Evolutionary conservation across 2,113 vertebrate genomes (phyloP), one percentile per base, ranked within the genome.

Genomic region (Sinocyclocheilus grahami): DNA sequence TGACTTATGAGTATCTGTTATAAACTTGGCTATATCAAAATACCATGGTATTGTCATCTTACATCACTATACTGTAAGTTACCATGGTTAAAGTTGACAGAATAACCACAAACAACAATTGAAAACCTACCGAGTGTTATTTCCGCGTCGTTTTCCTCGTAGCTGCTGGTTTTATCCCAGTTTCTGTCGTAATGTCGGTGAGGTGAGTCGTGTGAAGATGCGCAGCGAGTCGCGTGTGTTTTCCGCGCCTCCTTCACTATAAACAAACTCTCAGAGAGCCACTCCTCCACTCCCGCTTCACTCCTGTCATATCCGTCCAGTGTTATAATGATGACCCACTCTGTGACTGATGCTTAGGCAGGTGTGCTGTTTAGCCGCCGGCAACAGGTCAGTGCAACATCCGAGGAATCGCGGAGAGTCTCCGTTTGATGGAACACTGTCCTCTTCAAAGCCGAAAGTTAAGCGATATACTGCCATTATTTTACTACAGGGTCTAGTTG

Each of bases 181-280:
- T 69, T 53, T 69, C 42, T 69, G 39, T 0, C 1, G 42, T 3
- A 11, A 48, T 82, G 80, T 69, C 24, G 22, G 27, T 69, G 62
- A 82, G 24, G 14, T 13, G 55, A 65, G 60, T 24, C 27, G 16
- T 3, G 79, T 67, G 42, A 65, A 67, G 79, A 82, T 82, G 79
- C 62, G 78, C 78, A 14, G 58, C n/a, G 58, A 37, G 33, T 51
- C 80, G 24, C 42, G 63, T 62, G 55, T 24, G 84, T 8, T 67
- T 30, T 85, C 39, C 22, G 16, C 48, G 9, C 84, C 86, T 78
- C 84, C 86, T 78, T 77, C 53, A 84, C 78, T 65, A 90, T 89
- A 87, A 88, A 90, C 89, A 91, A 82, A 60, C 74, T 30, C 24
- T 14, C 37, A 2, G 39, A n/a, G 60, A 78, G 72, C 75, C 84